Evolutionary conservation across 2,888 invertebrate genomes (phyloP).

Genomic region (Drosophila maculinotata): DNA sequence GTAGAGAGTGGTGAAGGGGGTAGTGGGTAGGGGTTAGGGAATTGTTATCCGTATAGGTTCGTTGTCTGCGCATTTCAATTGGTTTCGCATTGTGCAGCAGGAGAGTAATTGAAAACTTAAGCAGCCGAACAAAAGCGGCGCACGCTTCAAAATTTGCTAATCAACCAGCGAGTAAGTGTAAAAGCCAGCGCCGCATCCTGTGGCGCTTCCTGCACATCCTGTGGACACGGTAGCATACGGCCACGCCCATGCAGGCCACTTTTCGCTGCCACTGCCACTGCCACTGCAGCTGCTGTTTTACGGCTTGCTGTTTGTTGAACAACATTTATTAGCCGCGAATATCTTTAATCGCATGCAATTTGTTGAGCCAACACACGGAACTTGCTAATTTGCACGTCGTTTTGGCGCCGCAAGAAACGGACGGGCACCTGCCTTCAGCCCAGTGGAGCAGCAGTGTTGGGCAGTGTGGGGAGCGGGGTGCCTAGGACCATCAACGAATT

Average conservation of each 20-base stretch:
- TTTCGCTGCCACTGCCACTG: slow-evolving; percentile 6
- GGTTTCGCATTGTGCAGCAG: slow-evolving; percentile 59
- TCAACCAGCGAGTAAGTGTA: slow-evolving; percentile 52
- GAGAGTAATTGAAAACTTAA: slow-evolving; percentile 76
- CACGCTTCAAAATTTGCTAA: slow-evolving; percentile 63
- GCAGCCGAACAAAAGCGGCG: slow-evolving; percentile 45
- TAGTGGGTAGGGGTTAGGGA: not conserved
- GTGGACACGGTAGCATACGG: slow-evolving; percentile 14
- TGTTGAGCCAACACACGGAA: slow-evolving; percentile 62
- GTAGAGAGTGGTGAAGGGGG: too few relatives aligned
- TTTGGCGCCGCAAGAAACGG: slow-evolving; percentile 38
- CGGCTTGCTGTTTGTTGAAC: slow-evolving; percentile 73
- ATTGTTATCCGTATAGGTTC: slow-evolving; percentile 39
- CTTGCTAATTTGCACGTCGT: slow-evolving; percentile 75
- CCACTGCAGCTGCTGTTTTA: slow-evolving; percentile 8
- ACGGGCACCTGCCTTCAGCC: not conserved
- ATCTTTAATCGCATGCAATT: slow-evolving; percentile 79
- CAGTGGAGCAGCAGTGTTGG: not conserved
- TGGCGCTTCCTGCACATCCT: slow-evolving; percentile 59
- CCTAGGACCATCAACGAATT: slow-evolving; percentile 30
- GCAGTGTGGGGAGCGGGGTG: not conserved
- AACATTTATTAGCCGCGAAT: slow-evolving; percentile 79
- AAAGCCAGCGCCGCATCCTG: slow-evolving; percentile 48
- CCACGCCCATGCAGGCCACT: slow-evolving; percentile 18
- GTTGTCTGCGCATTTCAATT: slow-evolving; percentile 67